Percentiles rank a stretch among this genome's conserved stretches.
Conservation (phyloP, 2,113 vertebrate genomes). For the Trichomycterus rosablanca region DNA sequence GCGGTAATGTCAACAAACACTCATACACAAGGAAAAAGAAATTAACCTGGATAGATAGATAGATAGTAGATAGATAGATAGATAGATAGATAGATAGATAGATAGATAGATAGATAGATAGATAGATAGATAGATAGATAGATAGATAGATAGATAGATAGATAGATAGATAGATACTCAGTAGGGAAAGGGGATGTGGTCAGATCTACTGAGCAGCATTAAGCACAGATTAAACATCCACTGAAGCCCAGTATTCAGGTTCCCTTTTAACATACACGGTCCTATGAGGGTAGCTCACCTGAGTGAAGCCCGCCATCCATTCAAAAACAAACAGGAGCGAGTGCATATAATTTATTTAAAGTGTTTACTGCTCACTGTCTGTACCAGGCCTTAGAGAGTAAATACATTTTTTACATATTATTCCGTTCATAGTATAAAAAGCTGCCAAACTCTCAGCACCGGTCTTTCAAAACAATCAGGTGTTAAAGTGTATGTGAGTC, state of each 20-base stretch:
- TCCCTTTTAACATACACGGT: slow-evolving; percentile 61
- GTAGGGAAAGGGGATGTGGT: slow-evolving; percentile 59
- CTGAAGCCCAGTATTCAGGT: slow-evolving; percentile 63
- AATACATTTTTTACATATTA: slow-evolving; percentile 56
- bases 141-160: too few species aligned
- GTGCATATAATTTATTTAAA: slow-evolving; percentile 70
- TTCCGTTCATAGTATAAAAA: slow-evolving; percentile 53
- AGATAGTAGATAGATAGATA: too few species aligned
- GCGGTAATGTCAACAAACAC: too few species aligned
- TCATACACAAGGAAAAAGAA: too few species aligned
- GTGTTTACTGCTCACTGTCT: slow-evolving; percentile 69
- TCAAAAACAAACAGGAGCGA: slow-evolving; percentile 49
- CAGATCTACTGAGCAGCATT: slow-evolving; percentile 63
- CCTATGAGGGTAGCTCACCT: slow-evolving; percentile 60
- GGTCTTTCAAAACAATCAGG: slow-evolving; percentile 54
- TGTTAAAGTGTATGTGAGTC: slow-evolving; percentile 51
- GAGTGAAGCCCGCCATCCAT: slow-evolving; percentile 53
- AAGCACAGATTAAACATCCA: slow-evolving; percentile 68
- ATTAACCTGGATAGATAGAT: too few species aligned
- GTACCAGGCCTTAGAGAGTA: slow-evolving; percentile 51
- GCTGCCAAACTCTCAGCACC: slow-evolving; percentile 48
- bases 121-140: too few species aligned
- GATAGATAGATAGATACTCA: too few species aligned
- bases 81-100: too few species aligned
- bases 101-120: too few species aligned